Evolutionary conservation across 2,113 vertebrate species (phyloP).

Genomic region (Corythoichthys intestinalis): DNA sequence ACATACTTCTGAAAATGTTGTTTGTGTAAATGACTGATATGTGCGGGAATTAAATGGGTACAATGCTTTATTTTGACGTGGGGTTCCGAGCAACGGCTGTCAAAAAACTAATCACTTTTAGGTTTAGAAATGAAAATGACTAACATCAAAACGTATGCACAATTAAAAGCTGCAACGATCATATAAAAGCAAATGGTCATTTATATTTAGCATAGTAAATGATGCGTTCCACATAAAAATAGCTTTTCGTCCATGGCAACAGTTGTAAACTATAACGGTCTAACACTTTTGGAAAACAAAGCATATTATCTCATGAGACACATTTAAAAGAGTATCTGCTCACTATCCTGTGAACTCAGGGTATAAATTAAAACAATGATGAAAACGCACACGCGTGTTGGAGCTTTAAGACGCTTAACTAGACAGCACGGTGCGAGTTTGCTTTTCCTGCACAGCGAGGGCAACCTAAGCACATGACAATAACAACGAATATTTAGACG

Average conservation of each 20-base stretch:
- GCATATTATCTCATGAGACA: neutral
- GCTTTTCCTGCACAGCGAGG: neutral
- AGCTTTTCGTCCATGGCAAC: neutral
- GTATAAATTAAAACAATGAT: neutral
- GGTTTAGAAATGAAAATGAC: no score
- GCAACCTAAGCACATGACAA: neutral
- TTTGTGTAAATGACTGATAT: no score
- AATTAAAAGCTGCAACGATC: no score
- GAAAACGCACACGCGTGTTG: neutral
- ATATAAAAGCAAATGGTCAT: no score
- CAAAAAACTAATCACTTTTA: no score
- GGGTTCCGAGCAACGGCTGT: no score
- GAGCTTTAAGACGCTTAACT: neutral
- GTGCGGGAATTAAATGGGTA: no score
- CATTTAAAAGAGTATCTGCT: neutral
- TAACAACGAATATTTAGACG: no score
- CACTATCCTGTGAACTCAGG: neutral
- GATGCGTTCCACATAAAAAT: neutral
- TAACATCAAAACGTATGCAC: no score
- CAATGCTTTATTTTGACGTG: no score
- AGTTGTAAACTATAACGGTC: neutral
- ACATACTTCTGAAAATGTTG: no score
- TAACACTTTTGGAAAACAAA: neutral
- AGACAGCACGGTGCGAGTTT: neutral
- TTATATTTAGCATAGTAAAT: no score